Percentiles rank a stretch among this genome's conserved stretches.
Conservation (phyloP, 2,797 vertebrate genomes). For the Gymnoscopelus microlampas region DNA sequence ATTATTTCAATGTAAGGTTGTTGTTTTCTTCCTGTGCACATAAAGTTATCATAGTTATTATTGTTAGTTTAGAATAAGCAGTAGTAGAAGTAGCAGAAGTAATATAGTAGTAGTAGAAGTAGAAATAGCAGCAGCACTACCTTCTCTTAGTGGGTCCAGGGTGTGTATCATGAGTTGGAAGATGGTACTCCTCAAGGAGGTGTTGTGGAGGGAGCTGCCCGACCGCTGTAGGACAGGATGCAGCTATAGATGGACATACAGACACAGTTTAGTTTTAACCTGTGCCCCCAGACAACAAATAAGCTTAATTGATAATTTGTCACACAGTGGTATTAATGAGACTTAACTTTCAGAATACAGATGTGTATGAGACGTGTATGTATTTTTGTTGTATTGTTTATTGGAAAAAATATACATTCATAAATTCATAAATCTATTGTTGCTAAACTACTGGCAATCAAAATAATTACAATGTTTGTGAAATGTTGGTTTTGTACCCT, state of each 20-base stretch:
- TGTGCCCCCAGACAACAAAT: neutral
- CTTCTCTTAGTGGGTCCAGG: slow-evolving; percentile 89
- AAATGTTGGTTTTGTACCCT: slow-evolving; percentile 69
- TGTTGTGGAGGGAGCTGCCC: slow-evolving; percentile 93
- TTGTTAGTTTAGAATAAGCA: too few species aligned
- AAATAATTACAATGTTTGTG: neutral
- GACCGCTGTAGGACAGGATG: slow-evolving; percentile 83
- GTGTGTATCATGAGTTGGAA: slow-evolving; percentile 93
- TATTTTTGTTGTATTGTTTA: neutral
- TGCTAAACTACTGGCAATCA: neutral
- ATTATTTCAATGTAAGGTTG: too few species aligned
- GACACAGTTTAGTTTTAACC: too few species aligned
- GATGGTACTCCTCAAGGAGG: slow-evolving; percentile 88
- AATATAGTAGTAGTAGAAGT: too few species aligned
- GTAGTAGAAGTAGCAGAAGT: too few species aligned
- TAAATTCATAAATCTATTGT: neutral
- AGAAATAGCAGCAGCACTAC: slow-evolving; percentile 62
- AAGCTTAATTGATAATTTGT: too few species aligned
- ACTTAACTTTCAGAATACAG: too few species aligned
- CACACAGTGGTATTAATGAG: too few species aligned
- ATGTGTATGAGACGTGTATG: too few species aligned
- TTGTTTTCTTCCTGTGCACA: too few species aligned
- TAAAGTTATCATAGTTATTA: too few species aligned
- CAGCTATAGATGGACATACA: slow-evolving; percentile 68
- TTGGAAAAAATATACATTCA: neutral